Conservation (phyloP, 2,113 vertebrate genomes). For the Rhagologus leucostigma region DNA sequence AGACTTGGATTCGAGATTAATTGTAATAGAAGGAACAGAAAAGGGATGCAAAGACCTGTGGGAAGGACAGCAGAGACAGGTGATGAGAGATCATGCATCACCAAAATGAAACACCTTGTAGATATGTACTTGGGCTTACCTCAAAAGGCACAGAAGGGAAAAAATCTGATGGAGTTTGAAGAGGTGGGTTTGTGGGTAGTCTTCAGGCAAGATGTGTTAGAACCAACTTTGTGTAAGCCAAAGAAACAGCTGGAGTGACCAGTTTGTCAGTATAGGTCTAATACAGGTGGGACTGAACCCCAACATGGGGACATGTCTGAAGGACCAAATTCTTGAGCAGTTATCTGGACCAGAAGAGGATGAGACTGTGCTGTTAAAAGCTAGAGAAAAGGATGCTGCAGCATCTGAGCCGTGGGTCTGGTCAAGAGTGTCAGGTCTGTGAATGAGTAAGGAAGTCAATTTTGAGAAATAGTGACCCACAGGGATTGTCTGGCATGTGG, state of each 20-base stretch:
- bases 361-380: neutral
- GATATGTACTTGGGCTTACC: neutral
- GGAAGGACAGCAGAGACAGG: neutral
- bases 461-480: neutral
- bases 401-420: fast-evolving
- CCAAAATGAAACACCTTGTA: neutral
- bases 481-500: neutral
- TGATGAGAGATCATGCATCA: neutral
- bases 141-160: fast-evolving
- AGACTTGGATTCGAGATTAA: neutral
- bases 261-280: neutral
- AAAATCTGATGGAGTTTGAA: neutral
- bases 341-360: neutral
- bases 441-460: neutral
- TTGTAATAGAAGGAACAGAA: neutral
- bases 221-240: neutral
- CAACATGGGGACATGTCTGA: neutral
- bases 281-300: neutral
- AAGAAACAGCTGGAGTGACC: neutral
- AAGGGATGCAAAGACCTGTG: neutral
- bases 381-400: neutral
- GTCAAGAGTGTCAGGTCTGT: neutral
- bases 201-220: neutral
- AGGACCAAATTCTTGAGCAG: neutral
- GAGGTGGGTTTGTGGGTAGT: neutral